These are phyloP conservation scores for Podarcis cretensis DNA, from an alignment of 2,113 vertebrate genomes.

Conservation along the genomic window DNA sequence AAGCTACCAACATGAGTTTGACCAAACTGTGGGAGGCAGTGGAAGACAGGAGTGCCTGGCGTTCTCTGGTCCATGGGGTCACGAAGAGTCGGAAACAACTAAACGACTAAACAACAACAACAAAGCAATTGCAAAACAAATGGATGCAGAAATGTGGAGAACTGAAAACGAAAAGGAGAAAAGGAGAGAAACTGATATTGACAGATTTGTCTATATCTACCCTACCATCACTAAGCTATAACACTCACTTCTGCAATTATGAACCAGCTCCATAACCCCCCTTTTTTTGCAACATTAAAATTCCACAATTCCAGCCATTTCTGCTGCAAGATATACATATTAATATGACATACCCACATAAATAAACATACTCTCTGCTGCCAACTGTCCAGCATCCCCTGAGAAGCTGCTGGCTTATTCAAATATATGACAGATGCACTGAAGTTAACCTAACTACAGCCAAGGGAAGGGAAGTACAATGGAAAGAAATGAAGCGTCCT, in stretches of 20 bases:
- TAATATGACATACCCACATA: background rate
- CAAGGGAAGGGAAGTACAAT: background rate
- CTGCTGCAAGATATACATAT: background rate
- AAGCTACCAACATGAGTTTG: too few relatives aligned
- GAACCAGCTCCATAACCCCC: background rate
- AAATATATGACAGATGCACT: slow-evolving; percentile 6
- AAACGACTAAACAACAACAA: too few relatives aligned
- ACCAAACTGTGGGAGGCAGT: too few relatives aligned
- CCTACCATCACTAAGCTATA: too few relatives aligned
- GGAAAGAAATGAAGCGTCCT: background rate
- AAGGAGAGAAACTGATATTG: too few relatives aligned
- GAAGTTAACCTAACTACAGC: background rate
- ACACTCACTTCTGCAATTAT: background rate
- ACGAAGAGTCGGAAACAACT: too few relatives aligned
- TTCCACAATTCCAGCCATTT: background rate
- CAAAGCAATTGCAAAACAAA: too few relatives aligned
- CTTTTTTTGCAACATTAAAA: background rate
- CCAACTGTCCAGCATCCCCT: background rate
- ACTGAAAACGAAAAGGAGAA: too few relatives aligned
- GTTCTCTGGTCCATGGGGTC: too few relatives aligned
- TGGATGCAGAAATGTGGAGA: too few relatives aligned
- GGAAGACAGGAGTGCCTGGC: too few relatives aligned
- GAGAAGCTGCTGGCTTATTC: slow-evolving; percentile 7
- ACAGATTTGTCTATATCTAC: too few relatives aligned
- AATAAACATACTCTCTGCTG: background rate